Conservation (phyloP, 2,113 vertebrate genomes). For the Oplegnathus fasciatus region DNA sequence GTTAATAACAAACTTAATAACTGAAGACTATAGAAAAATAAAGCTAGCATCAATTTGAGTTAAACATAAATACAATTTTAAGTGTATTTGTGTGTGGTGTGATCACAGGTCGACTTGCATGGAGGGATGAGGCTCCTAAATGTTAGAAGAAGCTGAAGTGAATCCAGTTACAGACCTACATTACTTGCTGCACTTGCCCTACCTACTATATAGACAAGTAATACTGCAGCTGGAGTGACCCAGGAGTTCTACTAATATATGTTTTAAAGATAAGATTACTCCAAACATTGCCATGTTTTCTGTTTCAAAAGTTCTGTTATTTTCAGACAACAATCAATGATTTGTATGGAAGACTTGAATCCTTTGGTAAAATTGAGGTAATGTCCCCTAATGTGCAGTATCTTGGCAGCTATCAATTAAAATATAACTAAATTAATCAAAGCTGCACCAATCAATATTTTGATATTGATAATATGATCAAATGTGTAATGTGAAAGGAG, state of each 20-base stretch:
- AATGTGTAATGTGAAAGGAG: neutral
- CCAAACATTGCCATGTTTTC: too few relatives aligned
- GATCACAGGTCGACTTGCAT: neutral
- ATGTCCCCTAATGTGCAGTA: neutral
- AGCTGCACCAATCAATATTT: neutral
- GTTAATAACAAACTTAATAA: neutral
- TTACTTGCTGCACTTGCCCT: neutral
- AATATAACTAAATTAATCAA: neutral
- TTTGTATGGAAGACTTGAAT: neutral
- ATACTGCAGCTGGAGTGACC: neutral
- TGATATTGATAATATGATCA: neutral
- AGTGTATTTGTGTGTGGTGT: neutral
- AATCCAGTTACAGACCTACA: neutral
- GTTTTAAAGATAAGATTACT: neutral
- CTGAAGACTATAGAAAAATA: neutral
- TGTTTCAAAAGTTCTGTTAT: too few relatives aligned
- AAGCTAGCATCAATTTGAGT: neutral
- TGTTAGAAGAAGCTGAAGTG: slow-evolving; percentile 7
- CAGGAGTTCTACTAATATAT: neutral
- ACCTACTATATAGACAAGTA: neutral
- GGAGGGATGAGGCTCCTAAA: neutral
- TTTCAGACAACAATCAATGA: neutral
- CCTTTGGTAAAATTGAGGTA: neutral
- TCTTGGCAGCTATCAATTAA: neutral
- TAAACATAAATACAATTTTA: neutral